These are phyloP conservation scores for Galerucella nymphaeae DNA, from an alignment of 2,888 invertebrate genomes.

Conservation along the genomic window DNA sequence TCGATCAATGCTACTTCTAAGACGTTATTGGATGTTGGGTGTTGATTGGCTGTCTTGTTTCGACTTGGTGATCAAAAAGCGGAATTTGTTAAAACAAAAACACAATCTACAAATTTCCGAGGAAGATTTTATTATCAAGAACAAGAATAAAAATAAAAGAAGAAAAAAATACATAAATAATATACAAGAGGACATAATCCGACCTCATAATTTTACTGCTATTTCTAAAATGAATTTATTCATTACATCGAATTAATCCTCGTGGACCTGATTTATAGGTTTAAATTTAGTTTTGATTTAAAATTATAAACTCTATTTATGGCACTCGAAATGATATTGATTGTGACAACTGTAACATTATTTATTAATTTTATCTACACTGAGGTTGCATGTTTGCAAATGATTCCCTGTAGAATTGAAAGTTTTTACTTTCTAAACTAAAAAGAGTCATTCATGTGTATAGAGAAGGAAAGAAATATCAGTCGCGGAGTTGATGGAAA, in stretches of 20 bases:
- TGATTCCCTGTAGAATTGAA: constrained; percentile 1
- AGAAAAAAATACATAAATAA: too few relatives aligned
- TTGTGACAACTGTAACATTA: background rate
- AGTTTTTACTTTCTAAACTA: background rate
- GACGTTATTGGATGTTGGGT: too few relatives aligned
- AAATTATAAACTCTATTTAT: background rate
- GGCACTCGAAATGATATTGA: background rate
- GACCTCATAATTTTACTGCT: background rate
- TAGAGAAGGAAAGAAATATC: constrained; percentile 31
- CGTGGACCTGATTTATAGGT: background rate
- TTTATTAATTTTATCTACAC: background rate
- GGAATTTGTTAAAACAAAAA: too few relatives aligned
- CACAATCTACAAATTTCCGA: too few relatives aligned
- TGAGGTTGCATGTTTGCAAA: background rate
- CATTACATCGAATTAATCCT: constrained; percentile 1
- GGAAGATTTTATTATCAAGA: too few relatives aligned
- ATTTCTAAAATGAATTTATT: background rate
- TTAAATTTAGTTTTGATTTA: background rate
- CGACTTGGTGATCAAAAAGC: too few relatives aligned
- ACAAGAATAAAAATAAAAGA: background rate
- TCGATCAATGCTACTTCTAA: too few relatives aligned
- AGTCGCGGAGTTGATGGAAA: constrained; percentile 58
- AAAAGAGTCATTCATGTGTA: constrained; percentile 22
- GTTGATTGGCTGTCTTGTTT: too few relatives aligned
- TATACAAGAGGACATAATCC: background rate